A percentile compares a stretch with the other conserved stretches of the same genome.
phyloP scores from a whole-genome alignment of 2,888 invertebrate genomes.

The Magallana nippona region DNA sequence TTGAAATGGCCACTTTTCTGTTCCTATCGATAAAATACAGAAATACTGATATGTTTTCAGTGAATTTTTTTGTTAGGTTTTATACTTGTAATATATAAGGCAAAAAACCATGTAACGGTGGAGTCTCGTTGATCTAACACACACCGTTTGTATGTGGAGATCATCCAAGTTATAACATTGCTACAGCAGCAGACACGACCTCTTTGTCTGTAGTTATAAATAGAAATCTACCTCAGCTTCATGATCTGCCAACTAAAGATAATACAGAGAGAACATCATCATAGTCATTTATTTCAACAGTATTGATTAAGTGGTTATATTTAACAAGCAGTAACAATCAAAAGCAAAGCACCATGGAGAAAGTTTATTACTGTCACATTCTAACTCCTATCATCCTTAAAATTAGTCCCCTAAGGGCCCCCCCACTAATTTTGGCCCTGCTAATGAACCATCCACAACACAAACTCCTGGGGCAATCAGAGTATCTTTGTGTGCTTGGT shows the following conservation, averaged over 20 bases:
- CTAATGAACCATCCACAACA: slow-evolving; percentile 6
- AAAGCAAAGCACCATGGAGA: not conserved
- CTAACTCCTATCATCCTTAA: not conserved
- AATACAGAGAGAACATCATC: not conserved
- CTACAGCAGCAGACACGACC: no score
- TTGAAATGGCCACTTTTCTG: no score
- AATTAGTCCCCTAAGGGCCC: not conserved
- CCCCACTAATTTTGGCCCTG: not conserved
- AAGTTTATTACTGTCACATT: not conserved
- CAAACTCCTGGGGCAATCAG: not conserved
- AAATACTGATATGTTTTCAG: no score
- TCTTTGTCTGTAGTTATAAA: not conserved
- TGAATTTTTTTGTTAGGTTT: no score
- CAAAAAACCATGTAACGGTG: no score
- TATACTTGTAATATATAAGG: no score
- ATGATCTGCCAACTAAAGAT: not conserved
- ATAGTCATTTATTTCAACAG: slow-evolving; percentile 11
- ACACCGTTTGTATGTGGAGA: no score
- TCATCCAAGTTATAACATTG: no score
- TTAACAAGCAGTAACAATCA: not conserved
- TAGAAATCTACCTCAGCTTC: not conserved
- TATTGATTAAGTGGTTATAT: not conserved
- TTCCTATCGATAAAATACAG: no score
- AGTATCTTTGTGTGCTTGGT: slow-evolving; percentile 14
- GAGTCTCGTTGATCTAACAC: no score